phyloP scores from a whole-genome alignment of 2,888 invertebrate genomes.

The Drosophila paramelanica region DNA sequence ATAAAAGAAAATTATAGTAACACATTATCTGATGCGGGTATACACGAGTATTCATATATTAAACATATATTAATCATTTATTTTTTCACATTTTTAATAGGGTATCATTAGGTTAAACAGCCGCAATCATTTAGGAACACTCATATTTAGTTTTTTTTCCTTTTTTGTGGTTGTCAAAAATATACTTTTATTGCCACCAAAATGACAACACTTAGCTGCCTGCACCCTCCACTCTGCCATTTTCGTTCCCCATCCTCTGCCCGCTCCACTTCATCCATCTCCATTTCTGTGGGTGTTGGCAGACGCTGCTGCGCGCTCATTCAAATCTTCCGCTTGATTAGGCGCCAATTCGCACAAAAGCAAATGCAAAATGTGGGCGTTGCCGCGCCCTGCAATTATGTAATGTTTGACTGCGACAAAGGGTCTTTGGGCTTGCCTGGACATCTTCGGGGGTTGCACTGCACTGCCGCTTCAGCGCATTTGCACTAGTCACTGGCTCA shows the following conservation, averaged over 20 bases:
- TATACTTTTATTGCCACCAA: slow-evolving; percentile 80
- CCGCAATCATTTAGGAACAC: not conserved
- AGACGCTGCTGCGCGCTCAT: slow-evolving; percentile 50
- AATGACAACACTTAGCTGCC: slow-evolving; percentile 75
- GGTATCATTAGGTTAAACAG: not conserved
- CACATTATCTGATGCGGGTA: no score
- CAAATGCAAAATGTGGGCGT: slow-evolving; percentile 66
- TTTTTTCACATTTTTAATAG: not conserved
- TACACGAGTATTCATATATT: no score
- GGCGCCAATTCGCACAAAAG: slow-evolving; percentile 75
- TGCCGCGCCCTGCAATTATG: slow-evolving; percentile 66
- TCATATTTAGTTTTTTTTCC: not conserved
- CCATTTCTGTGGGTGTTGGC: slow-evolving; percentile 52
- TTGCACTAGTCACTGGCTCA: slow-evolving; percentile 26
- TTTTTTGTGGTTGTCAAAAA: slow-evolving; percentile 73
- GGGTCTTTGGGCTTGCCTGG: slow-evolving; percentile 4
- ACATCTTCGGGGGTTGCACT: slow-evolving; percentile 33
- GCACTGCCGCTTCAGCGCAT: slow-evolving; percentile 31
- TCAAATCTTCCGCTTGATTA: slow-evolving; percentile 82
- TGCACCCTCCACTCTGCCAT: not conserved
- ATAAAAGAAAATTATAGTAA: no score
- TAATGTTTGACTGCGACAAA: slow-evolving; percentile 52
- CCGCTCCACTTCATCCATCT: not conserved
- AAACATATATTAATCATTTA: no score
- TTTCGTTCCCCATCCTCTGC: not conserved